phyloP scores from a whole-genome alignment of 2,888 invertebrate species.

The Drepana falcataria region DNA sequence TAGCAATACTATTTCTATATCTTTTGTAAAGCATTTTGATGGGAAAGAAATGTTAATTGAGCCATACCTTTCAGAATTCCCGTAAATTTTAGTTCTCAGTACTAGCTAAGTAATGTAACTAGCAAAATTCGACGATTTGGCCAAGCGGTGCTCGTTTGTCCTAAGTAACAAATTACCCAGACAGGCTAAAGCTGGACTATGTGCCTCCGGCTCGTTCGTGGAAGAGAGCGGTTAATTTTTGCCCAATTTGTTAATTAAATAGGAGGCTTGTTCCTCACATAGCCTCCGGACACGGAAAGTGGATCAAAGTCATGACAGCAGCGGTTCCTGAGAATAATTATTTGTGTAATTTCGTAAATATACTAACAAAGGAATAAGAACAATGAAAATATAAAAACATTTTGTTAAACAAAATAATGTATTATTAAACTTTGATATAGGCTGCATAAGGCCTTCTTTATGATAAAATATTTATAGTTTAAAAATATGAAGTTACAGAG shows the following conservation, averaged over 20 bases:
- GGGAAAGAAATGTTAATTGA: too few species aligned
- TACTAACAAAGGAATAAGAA: neutral
- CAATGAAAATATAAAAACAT: slow-evolving; percentile 5
- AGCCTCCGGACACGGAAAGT: neutral
- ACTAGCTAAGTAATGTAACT: neutral
- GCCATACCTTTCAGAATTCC: neutral
- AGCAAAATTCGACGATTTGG: slow-evolving; percentile 1
- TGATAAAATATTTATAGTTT: too few species aligned
- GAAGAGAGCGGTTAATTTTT: neutral
- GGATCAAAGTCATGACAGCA: neutral
- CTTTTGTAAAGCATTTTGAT: too few species aligned
- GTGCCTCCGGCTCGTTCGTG: neutral
- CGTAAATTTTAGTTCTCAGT: neutral
- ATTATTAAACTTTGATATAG: slow-evolving; percentile 6
- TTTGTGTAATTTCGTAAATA: neutral
- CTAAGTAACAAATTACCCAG: neutral
- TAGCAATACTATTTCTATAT: too few species aligned
- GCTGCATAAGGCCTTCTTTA: too few species aligned
- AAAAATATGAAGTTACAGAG: too few species aligned
- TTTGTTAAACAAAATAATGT: slow-evolving; percentile 14
- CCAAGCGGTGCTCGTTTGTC: neutral
- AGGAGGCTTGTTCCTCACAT: neutral
- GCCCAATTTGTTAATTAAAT: neutral
- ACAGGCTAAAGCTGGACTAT: neutral
- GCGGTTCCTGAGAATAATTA: neutral